phyloP scores from a whole-genome alignment of 2,797 vertebrate genomes.

The Phalloptychus januarius region DNA sequence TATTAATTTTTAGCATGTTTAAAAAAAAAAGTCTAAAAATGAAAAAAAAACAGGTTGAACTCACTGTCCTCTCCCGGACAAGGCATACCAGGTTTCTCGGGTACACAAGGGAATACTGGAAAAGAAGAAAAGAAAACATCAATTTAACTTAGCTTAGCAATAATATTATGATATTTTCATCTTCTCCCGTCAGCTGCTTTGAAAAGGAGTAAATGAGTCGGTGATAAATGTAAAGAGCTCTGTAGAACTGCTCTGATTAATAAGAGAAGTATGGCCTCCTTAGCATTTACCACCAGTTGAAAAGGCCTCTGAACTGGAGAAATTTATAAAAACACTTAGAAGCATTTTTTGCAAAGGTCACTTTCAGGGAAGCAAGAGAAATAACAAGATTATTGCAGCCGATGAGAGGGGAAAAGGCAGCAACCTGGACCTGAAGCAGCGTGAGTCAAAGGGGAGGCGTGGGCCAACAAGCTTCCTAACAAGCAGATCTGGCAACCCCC shows the following conservation, averaged over 20 bases:
- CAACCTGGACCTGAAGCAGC: slow-evolving; percentile 39
- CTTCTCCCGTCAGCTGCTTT: slow-evolving; percentile 12
- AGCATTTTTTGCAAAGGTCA: background rate
- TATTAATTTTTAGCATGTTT: background rate
- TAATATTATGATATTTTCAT: background rate
- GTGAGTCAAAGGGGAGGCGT: slow-evolving; percentile 65
- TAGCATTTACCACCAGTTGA: slow-evolving; percentile 22
- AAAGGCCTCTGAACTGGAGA: slow-evolving; percentile 10
- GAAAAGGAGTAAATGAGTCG: background rate
- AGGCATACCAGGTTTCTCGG: slow-evolving; percentile 97
- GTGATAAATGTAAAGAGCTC: background rate
- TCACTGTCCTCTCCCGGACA: slow-evolving; percentile 98
- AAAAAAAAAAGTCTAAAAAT: slow-evolving; percentile 7
- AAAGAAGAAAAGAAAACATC: slow-evolving; percentile 8
- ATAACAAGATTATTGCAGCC: slow-evolving; percentile 5
- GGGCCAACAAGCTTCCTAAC: slow-evolving; percentile 60
- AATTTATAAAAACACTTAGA: background rate
- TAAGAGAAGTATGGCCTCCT: background rate
- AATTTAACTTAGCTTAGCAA: slow-evolving; percentile 1
- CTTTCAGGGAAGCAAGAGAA: slow-evolving; percentile 9
- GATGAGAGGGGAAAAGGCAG: slow-evolving; percentile 8
- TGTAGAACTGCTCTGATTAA: background rate
- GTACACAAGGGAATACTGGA: slow-evolving; percentile 94
- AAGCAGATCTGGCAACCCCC: slow-evolving; percentile 58
- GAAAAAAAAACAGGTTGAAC: slow-evolving; percentile 62